A percentile compares a stretch with the other conserved stretches of the same genome.
Conservation (phyloP, 1,140 invertebrate genomes). For the Eupristina koningsbergeri region DNA sequence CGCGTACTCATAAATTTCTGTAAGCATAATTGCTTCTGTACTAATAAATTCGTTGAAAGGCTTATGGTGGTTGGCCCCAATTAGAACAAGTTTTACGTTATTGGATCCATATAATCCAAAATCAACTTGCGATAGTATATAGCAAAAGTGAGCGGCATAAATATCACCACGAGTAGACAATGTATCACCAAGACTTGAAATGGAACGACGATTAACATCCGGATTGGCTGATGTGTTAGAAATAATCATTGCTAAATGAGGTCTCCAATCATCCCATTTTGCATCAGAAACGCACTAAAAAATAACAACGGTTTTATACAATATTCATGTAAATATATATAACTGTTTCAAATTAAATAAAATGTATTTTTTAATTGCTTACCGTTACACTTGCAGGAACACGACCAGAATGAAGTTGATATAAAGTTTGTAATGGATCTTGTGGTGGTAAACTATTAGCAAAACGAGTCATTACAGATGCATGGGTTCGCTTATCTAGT, state of each 20-base stretch:
- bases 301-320: slow-evolving; percentile 9
- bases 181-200: slow-evolving; percentile 85
- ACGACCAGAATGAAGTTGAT: slow-evolving; percentile 90
- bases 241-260: slow-evolving; percentile 94
- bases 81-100: slow-evolving; percentile 83
- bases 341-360: no score
- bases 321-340: not conserved
- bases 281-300: slow-evolving; percentile 84
- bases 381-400: slow-evolving; percentile 89
- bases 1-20: slow-evolving; percentile 96
- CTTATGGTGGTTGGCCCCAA: slow-evolving; percentile 82
- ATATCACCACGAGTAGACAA: slow-evolving; percentile 81
- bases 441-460: slow-evolving; percentile 87
- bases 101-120: slow-evolving; percentile 79
- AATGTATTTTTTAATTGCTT: slow-evolving; percentile 58
- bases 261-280: slow-evolving; percentile 95
- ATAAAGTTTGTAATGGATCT: slow-evolving; percentile 94
- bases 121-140: slow-evolving; percentile 88
- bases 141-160: slow-evolving; percentile 94
- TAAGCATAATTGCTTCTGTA: slow-evolving; percentile 91
- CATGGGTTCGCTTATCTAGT: slow-evolving; percentile 89
- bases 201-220: slow-evolving; percentile 87
- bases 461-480: slow-evolving; percentile 90
- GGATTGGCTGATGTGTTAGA: slow-evolving; percentile 87
- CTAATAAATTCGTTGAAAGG: slow-evolving; percentile 82